Percentiles rank a stretch among this genome's conserved stretches.
Evolutionary conservation across 1,140 invertebrate genomes (phyloP).

Genomic region (Sarcophaga bullata): DNA sequence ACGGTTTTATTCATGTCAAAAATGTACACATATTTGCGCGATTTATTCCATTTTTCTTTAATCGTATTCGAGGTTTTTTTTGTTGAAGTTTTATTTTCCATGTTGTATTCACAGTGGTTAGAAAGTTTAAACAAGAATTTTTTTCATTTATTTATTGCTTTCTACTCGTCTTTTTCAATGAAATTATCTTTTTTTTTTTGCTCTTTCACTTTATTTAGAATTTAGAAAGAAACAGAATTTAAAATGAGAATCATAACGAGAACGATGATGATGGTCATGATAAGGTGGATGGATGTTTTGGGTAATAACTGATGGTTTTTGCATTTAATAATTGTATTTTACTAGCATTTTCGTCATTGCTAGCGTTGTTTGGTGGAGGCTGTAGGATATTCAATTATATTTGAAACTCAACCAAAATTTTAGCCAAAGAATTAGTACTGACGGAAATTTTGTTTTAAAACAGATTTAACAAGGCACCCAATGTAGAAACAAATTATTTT

Average conservation of each 20-base stretch:
- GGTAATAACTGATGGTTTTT: slow-evolving; percentile 1
- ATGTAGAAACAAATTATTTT: too few species aligned
- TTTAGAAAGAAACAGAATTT: slow-evolving; percentile 27
- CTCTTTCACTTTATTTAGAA: background rate
- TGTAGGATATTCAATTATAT: slow-evolving; percentile 1
- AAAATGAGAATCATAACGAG: background rate
- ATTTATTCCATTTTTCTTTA: slow-evolving; percentile 6
- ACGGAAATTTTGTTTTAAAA: background rate
- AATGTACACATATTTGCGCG: slow-evolving; percentile 13
- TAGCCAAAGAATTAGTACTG: background rate
- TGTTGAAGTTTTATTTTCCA: background rate
- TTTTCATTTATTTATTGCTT: background rate
- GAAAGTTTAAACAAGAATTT: background rate
- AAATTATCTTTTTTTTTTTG: background rate
- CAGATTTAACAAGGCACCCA: background rate
- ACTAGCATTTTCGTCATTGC: background rate
- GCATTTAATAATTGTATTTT: slow-evolving; percentile 22
- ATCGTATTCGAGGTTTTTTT: background rate
- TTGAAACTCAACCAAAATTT: background rate
- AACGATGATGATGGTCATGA: background rate
- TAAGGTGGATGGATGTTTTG: background rate
- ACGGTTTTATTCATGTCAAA: background rate
- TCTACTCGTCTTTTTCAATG: slow-evolving; percentile 12
- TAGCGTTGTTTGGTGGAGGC: background rate
- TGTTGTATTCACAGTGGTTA: background rate